A percentile compares a stretch with the other conserved stretches of the same genome.
Evolutionary conservation across 1,140 invertebrate genomes (phyloP).

Genomic region (Cydia pomonella): DNA sequence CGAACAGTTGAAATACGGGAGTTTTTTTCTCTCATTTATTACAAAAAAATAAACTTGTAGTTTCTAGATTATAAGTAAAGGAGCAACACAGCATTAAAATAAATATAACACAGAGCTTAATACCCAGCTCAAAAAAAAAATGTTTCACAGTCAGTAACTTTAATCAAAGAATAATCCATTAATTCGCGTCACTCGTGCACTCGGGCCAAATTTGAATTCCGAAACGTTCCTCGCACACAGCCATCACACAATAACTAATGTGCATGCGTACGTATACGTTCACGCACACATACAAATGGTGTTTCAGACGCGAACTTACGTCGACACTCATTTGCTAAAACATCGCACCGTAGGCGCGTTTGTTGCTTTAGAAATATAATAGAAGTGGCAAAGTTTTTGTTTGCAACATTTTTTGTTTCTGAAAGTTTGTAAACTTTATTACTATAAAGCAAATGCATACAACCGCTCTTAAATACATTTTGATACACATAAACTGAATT

Average conservation of each 20-base stretch:
- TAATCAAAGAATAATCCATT: slow-evolving; percentile 28
- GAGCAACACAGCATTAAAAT: too few species aligned
- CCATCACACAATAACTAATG: slow-evolving; percentile 20
- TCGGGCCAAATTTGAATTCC: slow-evolving; percentile 28
- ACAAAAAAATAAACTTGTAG: too few species aligned
- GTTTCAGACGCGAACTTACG: slow-evolving; percentile 53
- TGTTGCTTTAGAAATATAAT: neutral
- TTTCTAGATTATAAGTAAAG: too few species aligned
- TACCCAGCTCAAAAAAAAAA: neutral
- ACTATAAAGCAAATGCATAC: neutral
- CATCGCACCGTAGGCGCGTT: slow-evolving; percentile 44
- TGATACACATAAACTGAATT: neutral
- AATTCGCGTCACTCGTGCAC: slow-evolving; percentile 19
- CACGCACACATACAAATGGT: neutral
- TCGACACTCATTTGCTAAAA: slow-evolving; percentile 69
- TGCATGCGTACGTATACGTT: slow-evolving; percentile 27
- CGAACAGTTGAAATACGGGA: neutral
- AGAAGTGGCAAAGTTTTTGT: slow-evolving; percentile 25
- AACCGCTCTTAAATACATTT: neutral
- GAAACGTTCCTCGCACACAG: slow-evolving; percentile 22
- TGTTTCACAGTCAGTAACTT: neutral
- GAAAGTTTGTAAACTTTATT: neutral
- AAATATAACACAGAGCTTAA: too few species aligned
- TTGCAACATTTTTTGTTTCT: neutral
- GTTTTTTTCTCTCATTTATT: too few species aligned